Conservation (phyloP, 2,113 vertebrate genomes). For the Aspidoscelis tigris region DNA sequence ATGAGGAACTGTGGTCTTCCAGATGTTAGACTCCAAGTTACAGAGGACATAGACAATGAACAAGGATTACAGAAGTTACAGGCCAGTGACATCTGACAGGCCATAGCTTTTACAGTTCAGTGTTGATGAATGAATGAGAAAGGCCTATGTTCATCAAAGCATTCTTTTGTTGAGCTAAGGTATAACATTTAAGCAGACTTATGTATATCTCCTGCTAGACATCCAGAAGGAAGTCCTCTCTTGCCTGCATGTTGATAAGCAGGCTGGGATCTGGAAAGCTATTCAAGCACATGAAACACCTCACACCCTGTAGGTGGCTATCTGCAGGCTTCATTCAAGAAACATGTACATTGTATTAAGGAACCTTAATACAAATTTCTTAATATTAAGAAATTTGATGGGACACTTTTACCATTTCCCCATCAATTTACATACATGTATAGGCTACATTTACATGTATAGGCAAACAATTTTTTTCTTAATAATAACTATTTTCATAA, state of each 20-base stretch:
- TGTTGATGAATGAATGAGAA: neutral
- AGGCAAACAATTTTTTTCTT: slow-evolving; percentile 38
- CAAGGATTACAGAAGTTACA: too few relatives aligned
- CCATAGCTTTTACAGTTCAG: too few relatives aligned
- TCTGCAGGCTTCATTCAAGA: neutral
- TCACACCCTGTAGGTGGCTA: neutral
- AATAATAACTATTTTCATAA: slow-evolving; percentile 14
- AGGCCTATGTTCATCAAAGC: neutral
- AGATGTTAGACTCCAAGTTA: too few relatives aligned
- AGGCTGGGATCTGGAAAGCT: neutral
- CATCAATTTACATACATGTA: neutral
- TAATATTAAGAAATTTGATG: slow-evolving; percentile 10
- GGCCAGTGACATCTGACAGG: too few relatives aligned
- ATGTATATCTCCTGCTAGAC: neutral
- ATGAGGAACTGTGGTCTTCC: too few relatives aligned
- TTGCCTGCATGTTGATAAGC: too few relatives aligned
- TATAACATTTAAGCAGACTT: neutral
- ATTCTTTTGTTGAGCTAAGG: neutral
- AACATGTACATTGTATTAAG: slow-evolving; percentile 24
- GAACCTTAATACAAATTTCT: neutral
- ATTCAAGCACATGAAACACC: neutral
- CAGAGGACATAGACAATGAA: too few relatives aligned
- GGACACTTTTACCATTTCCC: slow-evolving; percentile 37
- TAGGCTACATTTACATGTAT: slow-evolving; percentile 11
- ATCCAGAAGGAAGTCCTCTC: too few relatives aligned